phyloP scores from a whole-genome alignment of 35 echinoderm and acorn worm species.

The Patiria miniata region DNA sequence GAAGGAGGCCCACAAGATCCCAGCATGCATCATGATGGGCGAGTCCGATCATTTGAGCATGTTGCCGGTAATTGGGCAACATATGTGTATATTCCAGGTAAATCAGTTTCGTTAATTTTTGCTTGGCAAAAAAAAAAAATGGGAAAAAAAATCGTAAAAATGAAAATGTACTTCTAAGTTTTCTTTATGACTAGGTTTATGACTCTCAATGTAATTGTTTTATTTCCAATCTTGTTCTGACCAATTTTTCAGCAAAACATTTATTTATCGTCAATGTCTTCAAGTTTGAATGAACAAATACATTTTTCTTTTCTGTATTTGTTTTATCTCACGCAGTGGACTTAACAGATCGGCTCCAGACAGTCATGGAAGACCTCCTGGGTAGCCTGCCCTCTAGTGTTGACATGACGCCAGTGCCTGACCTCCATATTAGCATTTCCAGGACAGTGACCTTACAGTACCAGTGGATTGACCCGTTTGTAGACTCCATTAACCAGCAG shows the following conservation, averaged over 20 bases:
- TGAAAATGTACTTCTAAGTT: no score
- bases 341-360: background rate
- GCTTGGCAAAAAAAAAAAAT: no score
- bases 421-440: slow-evolving; percentile 63
- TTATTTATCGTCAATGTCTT: background rate
- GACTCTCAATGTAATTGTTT: background rate
- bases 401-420: slow-evolving; percentile 46
- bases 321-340: slow-evolving; percentile 14
- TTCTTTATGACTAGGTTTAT: background rate
- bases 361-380: slow-evolving; percentile 19
- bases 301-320: background rate
- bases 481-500: slow-evolving; percentile 18
- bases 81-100: slow-evolving; percentile 35
- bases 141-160: no score
- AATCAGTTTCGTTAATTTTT: background rate
- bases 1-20: background rate
- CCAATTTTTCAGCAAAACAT: background rate
- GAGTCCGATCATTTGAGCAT: slow-evolving; percentile 37
- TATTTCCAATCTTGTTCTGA: background rate
- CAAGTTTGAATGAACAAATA: background rate
- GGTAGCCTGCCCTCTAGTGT: slow-evolving; percentile 8
- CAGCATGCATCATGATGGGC: slow-evolving; percentile 8
- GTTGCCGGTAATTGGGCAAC: slow-evolving; percentile 37
- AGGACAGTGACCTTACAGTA: slow-evolving; percentile 58
- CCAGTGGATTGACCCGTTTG: slow-evolving; percentile 64